Evolutionary conservation across 64 coral and sea anemone species (phyloP).

Genomic region (Platygyra sinensis): DNA sequence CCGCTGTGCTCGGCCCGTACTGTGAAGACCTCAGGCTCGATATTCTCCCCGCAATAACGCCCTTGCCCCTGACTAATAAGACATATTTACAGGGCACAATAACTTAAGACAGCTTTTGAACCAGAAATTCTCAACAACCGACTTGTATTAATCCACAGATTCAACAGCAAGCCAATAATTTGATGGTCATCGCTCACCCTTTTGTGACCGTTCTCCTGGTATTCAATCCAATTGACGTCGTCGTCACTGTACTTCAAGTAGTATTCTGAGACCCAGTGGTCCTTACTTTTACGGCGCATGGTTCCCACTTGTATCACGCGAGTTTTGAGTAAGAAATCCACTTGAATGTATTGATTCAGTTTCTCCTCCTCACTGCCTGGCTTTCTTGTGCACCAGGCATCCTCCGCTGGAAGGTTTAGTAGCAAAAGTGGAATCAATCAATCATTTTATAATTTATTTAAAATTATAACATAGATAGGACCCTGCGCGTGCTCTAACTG

Average conservation of each 20-base stretch:
- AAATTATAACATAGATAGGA: too few species aligned
- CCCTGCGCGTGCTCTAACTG: too few species aligned
- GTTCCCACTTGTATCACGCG: conserved; percentile 37
- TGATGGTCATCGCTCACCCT: conserved; percentile 3
- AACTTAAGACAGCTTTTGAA: too few species aligned
- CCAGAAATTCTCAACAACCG: too few species aligned
- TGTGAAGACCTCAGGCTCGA: too few species aligned
- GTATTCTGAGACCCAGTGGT: conserved; percentile 37
- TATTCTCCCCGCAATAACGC: too few species aligned
- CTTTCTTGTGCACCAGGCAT: conserved; percentile 40
- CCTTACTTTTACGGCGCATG: conserved; percentile 11
- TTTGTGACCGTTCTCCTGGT: conserved; percentile 59
- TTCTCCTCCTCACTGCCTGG: neutral
- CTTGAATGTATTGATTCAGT: conserved; percentile 41
- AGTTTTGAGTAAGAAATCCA: conserved; percentile 48
- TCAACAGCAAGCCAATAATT: too few species aligned
- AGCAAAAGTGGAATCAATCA: neutral
- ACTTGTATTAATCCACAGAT: too few species aligned
- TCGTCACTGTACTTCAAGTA: conserved; percentile 50
- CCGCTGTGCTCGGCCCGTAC: too few species aligned
- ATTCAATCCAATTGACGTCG: conserved; percentile 51
- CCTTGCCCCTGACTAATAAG: too few species aligned
- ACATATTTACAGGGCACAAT: too few species aligned
- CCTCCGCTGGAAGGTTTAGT: neutral
- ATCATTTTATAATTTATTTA: too few species aligned